A percentile compares a stretch with the other conserved stretches of the same genome.
Conservation (phyloP, 2,888 invertebrate genomes). For the Selenia dentaria region DNA sequence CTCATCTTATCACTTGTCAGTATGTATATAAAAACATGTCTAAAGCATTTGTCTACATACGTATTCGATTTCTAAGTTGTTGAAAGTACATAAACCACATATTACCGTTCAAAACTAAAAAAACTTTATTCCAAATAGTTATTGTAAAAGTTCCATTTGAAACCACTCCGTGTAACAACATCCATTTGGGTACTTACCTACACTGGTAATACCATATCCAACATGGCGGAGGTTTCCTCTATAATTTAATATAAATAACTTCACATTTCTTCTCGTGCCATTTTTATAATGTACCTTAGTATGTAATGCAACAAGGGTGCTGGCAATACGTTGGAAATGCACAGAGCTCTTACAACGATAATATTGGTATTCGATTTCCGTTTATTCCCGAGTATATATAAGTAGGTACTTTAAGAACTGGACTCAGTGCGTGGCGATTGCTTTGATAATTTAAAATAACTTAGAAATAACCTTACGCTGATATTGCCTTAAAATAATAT, state of each 20-base stretch:
- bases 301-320: conserved; percentile 53
- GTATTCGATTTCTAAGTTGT: too few species aligned
- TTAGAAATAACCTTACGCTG: too few species aligned
- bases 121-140: neutral
- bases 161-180: conserved; percentile 8
- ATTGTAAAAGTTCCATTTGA: neutral
- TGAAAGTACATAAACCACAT: too few species aligned
- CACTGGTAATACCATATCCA: conserved; percentile 9
- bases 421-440: too few species aligned
- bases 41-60: too few species aligned
- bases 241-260: conserved; percentile 75
- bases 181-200: conserved; percentile 7
- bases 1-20: too few species aligned
- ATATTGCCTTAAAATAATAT: too few species aligned
- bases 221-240: conserved; percentile 38
- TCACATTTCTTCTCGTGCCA: conserved; percentile 57
- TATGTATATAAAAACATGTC: too few species aligned
- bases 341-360: conserved; percentile 44
- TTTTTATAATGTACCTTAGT: conserved; percentile 56
- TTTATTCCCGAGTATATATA: neutral
- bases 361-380: conserved; percentile 2
- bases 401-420: too few species aligned
- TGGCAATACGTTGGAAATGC: conserved; percentile 36
- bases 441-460: too few species aligned
- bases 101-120: too few species aligned